Base-by-base conservation (phyloP, 1,140 invertebrate genomes). In the Drosophila azteca region DNA sequence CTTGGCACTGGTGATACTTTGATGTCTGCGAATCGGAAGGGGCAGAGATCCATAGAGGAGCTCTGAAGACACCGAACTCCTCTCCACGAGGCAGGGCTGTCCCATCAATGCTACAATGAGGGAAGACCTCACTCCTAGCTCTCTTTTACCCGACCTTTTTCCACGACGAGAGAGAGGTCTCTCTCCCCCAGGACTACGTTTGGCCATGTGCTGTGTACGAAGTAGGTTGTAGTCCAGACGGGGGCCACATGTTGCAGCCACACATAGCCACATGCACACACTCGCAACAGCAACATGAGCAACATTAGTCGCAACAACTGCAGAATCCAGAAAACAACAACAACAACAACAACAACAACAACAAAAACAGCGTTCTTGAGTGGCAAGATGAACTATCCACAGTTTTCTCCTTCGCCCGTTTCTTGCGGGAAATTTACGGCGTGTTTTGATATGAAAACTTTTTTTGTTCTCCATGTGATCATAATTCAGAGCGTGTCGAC, bases 401-500 rank as follows among this genome's bases (percentile, higher is more conserved):
- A n/a, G 9, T 13, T n/a, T 6, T 15, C 20, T 51, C 20, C 52
- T 39, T 13, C 17, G 11, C n/a, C 11, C 20, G 9, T 8, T 39
- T 24, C 8, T 50, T 43, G 13, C 9, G 17, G 52, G 22, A 72
- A 77, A 88, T 88, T 79, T 77, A 82, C 88, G 83, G 63, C 46
- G 50, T 88, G 70, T 74, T 87, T 87, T 79, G 53, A 88, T 70
- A 57, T 48, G 63, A 35, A 26, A 59, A 48, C 35, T 11, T 39
- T 67, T 82, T 54, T 52, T 75, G 59, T 51, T 57, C 41, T 22
- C 39, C 62, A 53, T 75, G 73, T 76, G 82, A 87, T 81, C 78
- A 87, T 88, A 88, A 88, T 82, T 87, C 78, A 88, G 57, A 63
- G 74, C 70, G 74, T 81, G 82, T 78, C 77, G 66, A 72, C 73